Conservation (phyloP, 2,113 vertebrate species). For the Phalacrocorax pelagicus region DNA sequence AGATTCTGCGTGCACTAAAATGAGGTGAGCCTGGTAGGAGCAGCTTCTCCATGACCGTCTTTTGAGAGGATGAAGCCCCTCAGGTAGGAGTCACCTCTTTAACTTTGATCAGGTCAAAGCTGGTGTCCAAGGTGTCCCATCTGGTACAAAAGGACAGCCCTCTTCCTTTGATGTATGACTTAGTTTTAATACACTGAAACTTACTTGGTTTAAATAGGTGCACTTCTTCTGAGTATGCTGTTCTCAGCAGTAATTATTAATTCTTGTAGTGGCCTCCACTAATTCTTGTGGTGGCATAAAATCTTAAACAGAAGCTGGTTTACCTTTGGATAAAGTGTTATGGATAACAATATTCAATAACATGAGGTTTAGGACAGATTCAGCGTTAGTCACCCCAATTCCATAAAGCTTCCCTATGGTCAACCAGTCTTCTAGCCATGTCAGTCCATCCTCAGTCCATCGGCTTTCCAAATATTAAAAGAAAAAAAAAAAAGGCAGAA, state of each 20-base stretch:
- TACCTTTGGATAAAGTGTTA: not conserved
- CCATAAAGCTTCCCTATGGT: not conserved
- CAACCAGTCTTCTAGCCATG: not conserved
- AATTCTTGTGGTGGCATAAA: not conserved
- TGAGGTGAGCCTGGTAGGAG: not conserved
- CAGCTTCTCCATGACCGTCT: not conserved
- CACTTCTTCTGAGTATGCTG: not conserved
- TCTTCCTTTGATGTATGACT: not conserved
- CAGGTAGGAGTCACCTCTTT: not conserved
- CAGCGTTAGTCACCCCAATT: not conserved
- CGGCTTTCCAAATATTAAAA: not conserved
- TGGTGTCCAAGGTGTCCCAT: rapidly evolving
- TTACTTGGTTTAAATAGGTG: not conserved
- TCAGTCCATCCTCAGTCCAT: not conserved
- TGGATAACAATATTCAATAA: not conserved
- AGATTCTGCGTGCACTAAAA: not conserved
- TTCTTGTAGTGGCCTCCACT: not conserved
- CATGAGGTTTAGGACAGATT: not conserved
- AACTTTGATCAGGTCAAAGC: not conserved
- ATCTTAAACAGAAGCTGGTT: not conserved
- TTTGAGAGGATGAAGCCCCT: not conserved
- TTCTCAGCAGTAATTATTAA: not conserved
- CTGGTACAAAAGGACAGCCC: not conserved
- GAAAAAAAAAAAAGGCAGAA: not conserved
- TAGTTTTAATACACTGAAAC: not conserved